Base-by-base conservation (phyloP, 2,888 invertebrate species). In the Syrista parreyssii region DNA sequence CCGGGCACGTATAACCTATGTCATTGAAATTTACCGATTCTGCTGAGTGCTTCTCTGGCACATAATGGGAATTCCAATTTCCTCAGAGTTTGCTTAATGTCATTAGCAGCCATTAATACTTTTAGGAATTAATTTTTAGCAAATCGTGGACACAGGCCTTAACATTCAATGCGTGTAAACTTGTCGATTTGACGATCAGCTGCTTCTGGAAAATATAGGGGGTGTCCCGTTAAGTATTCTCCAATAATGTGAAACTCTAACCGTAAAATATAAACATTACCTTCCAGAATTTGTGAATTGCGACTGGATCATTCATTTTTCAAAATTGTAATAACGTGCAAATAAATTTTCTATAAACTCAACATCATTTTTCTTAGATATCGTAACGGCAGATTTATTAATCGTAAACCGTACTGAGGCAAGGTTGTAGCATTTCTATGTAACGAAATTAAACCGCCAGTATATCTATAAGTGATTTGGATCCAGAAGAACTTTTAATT, bases 11-110 rank as follows among this genome's bases (percentile, higher is more conserved):
- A 77, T 30, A 32, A 33, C 68, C 30, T 72, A 73, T 33, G 75
- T 73, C n/a, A 35, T 35, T 68, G 74, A 73, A 76, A 76, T 30
- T 73, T 92, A 96, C 97, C 96, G 87, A 97, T 95, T 92, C 94
- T 94, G 76, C 92, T 92, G 12, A 97, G 92, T 34, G 97, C 96
- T 91, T 97, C 97, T 84, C 94, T 94, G 0, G 96, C 95, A 88
- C 96, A 95, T 80, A 92, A 90, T 2, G 97, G 97, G 92, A 96
- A 97, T 80, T 96, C 96, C 82, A 94, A 92, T 92, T 96, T 96
- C 79, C 96, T 92, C 74, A 97, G 88, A 74, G 93, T 91, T 89
- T 95, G 94, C 89, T 96, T 96, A 80, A 95, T 91, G 85, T 96
- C 96, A 33, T 93, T 92, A 83, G 92, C 86, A 80, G 94, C 93